These are phyloP conservation scores for Brachionus calyciflorus DNA, from an alignment of 1,140 invertebrate genomes.

Conservation along the genomic window DNA sequence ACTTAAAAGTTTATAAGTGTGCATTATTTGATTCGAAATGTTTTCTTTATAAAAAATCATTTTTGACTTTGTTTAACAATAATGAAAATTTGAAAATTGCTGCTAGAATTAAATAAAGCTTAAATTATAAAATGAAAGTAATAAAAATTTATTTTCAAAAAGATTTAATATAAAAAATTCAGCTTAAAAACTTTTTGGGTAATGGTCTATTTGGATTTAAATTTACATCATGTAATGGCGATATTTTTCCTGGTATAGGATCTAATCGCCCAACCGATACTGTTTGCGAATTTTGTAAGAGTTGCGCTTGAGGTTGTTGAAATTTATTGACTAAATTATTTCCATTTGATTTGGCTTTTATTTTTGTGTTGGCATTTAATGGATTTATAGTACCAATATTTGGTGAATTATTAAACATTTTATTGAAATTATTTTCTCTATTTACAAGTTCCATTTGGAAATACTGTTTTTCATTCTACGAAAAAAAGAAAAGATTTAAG, in stretches of 20 bases:
- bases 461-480: slow-evolving; percentile 59
- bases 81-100: too few relatives aligned
- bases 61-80: too few relatives aligned
- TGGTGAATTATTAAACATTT: slow-evolving; percentile 58
- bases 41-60: too few relatives aligned
- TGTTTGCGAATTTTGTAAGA: neutral
- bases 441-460: slow-evolving; percentile 61
- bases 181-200: slow-evolving; percentile 49
- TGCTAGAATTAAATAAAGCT: too few relatives aligned
- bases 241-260: slow-evolving; percentile 54
- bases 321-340: slow-evolving; percentile 4
- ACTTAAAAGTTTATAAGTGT: too few relatives aligned
- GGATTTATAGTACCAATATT: slow-evolving; percentile 61
- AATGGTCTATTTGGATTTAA: slow-evolving; percentile 57
- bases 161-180: neutral
- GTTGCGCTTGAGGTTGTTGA: neutral
- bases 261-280: slow-evolving; percentile 50
- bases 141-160: slow-evolving; percentile 9
- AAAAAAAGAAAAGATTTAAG: slow-evolving; percentile 20
- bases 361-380: slow-evolving; percentile 50
- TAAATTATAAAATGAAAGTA: too few relatives aligned
- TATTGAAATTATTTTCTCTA: slow-evolving; percentile 62
- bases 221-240: slow-evolving; percentile 55
- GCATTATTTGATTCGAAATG: too few relatives aligned
- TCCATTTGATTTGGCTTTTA: slow-evolving; percentile 46